Conservation (phyloP, 1,140 invertebrate species). For the Papilio helenus region DNA sequence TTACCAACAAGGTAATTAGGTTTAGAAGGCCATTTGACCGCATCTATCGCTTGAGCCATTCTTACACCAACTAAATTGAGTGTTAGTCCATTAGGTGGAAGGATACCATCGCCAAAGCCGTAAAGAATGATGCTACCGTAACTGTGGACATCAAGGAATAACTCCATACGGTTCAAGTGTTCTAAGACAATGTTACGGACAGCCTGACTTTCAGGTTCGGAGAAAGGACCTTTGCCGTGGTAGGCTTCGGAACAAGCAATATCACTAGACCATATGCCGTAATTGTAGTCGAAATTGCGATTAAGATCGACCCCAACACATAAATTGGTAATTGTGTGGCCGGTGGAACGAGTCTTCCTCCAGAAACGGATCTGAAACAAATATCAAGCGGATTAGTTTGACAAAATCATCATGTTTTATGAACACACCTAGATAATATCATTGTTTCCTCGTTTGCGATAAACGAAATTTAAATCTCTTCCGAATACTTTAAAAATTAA, state of each 20-base stretch:
- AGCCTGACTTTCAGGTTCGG: conserved; percentile 86
- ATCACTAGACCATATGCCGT: conserved; percentile 84
- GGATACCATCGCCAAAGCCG: conserved; percentile 53
- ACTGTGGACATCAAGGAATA: conserved; percentile 85
- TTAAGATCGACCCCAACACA: conserved; percentile 86
- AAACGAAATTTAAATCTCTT: conserved; percentile 1
- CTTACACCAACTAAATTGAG: conserved; percentile 52
- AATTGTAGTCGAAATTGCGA: conserved; percentile 86
- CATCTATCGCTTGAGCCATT: conserved; percentile 58
- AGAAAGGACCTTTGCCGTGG: conserved; percentile 85
- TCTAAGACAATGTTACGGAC: conserved; percentile 78
- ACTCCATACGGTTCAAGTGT: conserved; percentile 75
- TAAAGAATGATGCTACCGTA: conserved; percentile 87
- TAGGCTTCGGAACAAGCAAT: conserved; percentile 84
- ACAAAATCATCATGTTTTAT: no score
- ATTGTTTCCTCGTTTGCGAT: no score
- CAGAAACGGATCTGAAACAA: conserved; percentile 54
- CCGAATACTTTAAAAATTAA: neutral
- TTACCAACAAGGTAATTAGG: conserved; percentile 47
- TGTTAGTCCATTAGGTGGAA: conserved; percentile 56
- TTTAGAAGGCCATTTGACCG: conserved; percentile 44
- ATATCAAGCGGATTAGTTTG: no score
- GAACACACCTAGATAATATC: no score
- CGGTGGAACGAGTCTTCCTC: conserved; percentile 83
- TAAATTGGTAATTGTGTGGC: conserved; percentile 40